A percentile compares a stretch with the other conserved stretches of the same genome.
phyloP scores from a whole-genome alignment of 2,797 vertebrate species.

The Serranus cabrilla region DNA sequence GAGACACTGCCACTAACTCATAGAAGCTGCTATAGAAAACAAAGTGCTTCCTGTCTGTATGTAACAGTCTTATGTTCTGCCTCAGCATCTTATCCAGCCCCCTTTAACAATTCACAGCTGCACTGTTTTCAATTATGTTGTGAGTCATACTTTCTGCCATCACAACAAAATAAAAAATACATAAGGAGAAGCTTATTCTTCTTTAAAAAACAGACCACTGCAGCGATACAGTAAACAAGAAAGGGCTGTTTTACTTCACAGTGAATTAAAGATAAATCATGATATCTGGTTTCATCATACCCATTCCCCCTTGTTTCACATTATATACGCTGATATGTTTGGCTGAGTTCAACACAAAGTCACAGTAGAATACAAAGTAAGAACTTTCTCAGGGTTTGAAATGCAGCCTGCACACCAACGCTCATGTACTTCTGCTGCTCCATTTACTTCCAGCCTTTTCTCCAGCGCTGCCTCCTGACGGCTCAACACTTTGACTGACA shows the following conservation, averaged over 20 bases:
- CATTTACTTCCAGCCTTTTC: slow-evolving; percentile 4
- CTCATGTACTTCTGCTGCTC: not conserved
- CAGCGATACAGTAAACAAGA: not conserved
- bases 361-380: not conserved
- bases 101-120: not conserved
- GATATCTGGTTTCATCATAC: not conserved
- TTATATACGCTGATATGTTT: not conserved
- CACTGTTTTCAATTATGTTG: not conserved
- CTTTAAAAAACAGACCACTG: not conserved
- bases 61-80: not conserved
- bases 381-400: slow-evolving; percentile 6
- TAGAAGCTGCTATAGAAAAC: not conserved
- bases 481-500: slow-evolving; percentile 20
- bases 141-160: slow-evolving; percentile 11
- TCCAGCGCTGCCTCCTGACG: not conserved
- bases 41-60: not conserved
- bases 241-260: not conserved
- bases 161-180: slow-evolving; percentile 10
- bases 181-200: not conserved
- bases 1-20: not conserved
- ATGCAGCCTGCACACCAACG: not conserved
- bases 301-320: not conserved
- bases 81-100: not conserved
- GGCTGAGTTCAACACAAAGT: slow-evolving; percentile 1
- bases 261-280: not conserved